phyloP scores from a whole-genome alignment of 2,113 vertebrate genomes.

The Deroptyus accipitrinus region DNA sequence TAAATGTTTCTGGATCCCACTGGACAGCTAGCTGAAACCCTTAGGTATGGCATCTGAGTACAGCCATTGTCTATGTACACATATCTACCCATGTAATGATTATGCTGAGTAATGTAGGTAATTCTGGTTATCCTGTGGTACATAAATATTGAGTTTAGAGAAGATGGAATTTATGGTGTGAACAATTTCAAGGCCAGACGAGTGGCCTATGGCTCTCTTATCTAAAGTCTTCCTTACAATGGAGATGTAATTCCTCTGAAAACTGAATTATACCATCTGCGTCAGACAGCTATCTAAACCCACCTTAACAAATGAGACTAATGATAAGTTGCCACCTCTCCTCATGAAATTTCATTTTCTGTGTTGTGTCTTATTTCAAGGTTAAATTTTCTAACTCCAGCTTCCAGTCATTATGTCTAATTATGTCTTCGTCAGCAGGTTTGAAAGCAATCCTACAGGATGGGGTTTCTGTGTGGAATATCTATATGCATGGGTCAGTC shows the following conservation, averaged over 20 bases:
- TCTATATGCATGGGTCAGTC: neutral
- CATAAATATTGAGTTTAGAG: neutral
- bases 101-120: neutral
- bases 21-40: neutral
- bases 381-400: neutral
- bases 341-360: neutral
- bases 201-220: neutral
- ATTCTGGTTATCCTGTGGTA: neutral
- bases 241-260: neutral
- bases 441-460: neutral
- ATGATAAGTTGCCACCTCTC: neutral
- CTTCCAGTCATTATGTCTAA: neutral
- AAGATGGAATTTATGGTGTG: neutral
- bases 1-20: neutral
- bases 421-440: neutral
- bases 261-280: neutral
- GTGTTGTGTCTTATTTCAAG: neutral
- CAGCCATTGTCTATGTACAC: accelerated
- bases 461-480: neutral
- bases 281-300: neutral
- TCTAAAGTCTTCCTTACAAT: neutral
- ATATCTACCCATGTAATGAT: neutral
- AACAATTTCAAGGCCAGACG: neutral
- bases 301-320: neutral
- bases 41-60: neutral